phyloP scores from a whole-genome alignment of 2,888 invertebrate species.

The Drosophila falleni region DNA sequence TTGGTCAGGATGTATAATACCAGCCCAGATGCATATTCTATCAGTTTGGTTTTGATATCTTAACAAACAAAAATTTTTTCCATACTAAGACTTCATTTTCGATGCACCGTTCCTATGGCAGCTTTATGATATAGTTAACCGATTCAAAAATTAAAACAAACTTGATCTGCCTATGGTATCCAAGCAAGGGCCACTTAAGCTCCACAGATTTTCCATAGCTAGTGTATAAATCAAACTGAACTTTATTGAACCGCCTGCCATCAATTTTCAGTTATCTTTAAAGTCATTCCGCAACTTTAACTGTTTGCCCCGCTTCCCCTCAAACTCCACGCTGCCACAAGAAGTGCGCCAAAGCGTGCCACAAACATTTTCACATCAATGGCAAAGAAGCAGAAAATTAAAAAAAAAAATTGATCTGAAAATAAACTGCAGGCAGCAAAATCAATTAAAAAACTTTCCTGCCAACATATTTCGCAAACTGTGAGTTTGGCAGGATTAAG shows the following conservation, averaged over 20 bases:
- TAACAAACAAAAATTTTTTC: too few species aligned
- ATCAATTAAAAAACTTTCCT: slow-evolving; percentile 76
- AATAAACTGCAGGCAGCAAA: slow-evolving; percentile 45
- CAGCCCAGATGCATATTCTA: too few species aligned
- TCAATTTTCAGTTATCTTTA: slow-evolving; percentile 12
- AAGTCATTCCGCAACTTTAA: not conserved
- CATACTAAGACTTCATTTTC: too few species aligned
- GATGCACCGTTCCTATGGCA: too few species aligned
- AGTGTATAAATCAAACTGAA: not conserved
- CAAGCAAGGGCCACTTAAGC: not conserved
- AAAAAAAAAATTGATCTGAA: slow-evolving; percentile 25
- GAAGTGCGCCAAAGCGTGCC: slow-evolving; percentile 55
- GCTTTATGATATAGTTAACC: too few species aligned
- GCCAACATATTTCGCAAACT: slow-evolving; percentile 29
- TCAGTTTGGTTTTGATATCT: too few species aligned
- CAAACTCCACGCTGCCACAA: not conserved
- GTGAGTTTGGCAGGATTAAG: slow-evolving; percentile 53
- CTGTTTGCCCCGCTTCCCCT: not conserved
- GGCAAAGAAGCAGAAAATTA: slow-evolving; percentile 14
- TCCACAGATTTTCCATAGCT: not conserved
- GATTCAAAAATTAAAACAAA: too few species aligned
- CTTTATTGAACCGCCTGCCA: not conserved
- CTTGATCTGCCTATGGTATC: too few species aligned
- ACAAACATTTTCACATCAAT: slow-evolving; percentile 47
- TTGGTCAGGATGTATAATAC: too few species aligned